These are phyloP conservation scores for Habroteleia sp. DNA, from an alignment of 2,888 invertebrate genomes.

Conservation along the genomic window DNA sequence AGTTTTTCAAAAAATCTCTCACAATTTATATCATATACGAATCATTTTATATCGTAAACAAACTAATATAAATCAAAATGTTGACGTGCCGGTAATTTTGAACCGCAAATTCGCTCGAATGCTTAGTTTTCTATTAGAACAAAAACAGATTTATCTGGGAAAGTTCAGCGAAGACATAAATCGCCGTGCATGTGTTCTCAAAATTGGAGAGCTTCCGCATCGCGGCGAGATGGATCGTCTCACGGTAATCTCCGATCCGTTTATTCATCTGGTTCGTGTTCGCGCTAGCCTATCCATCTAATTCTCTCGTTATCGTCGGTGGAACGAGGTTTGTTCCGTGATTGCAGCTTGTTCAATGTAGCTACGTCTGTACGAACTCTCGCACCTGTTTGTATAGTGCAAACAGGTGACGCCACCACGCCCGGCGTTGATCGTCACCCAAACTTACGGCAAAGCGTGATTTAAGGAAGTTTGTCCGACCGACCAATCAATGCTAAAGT, in stretches of 20 bases:
- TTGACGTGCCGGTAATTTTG: slow-evolving; percentile 35
- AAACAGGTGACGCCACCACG: slow-evolving; percentile 66
- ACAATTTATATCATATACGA: no score
- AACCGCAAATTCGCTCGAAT: slow-evolving; percentile 17
- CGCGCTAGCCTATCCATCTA: slow-evolving; percentile 60
- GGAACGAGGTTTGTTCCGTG: slow-evolving; percentile 61
- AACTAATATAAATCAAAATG: slow-evolving; percentile 36
- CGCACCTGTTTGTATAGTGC: slow-evolving; percentile 69
- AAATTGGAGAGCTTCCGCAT: slow-evolving; percentile 45
- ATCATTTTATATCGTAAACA: no score
- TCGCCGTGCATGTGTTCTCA: slow-evolving; percentile 26
- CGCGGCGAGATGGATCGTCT: slow-evolving; percentile 48
- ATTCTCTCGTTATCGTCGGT: slow-evolving; percentile 63
- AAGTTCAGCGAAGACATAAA: slow-evolving; percentile 53
- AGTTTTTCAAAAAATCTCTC: no score
- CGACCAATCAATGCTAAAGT: slow-evolving; percentile 40
- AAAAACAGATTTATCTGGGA: slow-evolving; percentile 44
- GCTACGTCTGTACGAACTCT: slow-evolving; percentile 53
- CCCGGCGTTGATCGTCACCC: slow-evolving; percentile 43
- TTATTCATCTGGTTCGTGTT: slow-evolving; percentile 62
- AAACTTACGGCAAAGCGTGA: slow-evolving; percentile 47
- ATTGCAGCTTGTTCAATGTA: slow-evolving; percentile 66
- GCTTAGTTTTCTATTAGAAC: slow-evolving; percentile 44
- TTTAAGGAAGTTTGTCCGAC: slow-evolving; percentile 38
- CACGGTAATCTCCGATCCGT: slow-evolving; percentile 55